These are phyloP conservation scores for Gastrophryne carolinensis DNA, from an alignment of 2,797 vertebrate species.

Conservation along the genomic window DNA sequence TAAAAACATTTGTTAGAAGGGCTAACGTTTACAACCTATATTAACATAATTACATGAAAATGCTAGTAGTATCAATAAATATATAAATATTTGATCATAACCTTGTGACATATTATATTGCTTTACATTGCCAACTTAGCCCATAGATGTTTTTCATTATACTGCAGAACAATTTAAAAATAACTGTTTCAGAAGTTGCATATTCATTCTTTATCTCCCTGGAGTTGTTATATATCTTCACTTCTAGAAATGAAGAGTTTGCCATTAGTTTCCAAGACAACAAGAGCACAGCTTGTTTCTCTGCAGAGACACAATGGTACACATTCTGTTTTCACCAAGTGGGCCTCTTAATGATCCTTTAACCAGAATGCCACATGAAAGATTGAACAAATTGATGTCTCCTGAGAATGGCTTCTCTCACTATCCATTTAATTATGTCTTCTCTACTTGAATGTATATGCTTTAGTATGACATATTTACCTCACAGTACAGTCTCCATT, in stretches of 20 bases:
- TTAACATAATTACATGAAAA: too few relatives aligned
- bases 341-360: not conserved
- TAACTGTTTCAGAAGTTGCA: not conserved
- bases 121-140: not conserved
- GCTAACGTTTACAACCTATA: too few relatives aligned
- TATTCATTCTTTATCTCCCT: not conserved
- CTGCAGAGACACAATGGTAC: not conserved
- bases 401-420: not conserved
- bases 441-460: too few relatives aligned
- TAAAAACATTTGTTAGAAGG: too few relatives aligned
- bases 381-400: not conserved
- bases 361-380: conserved; percentile 9
- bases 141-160: not conserved
- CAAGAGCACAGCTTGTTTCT: not conserved
- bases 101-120: too few relatives aligned
- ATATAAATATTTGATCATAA: too few relatives aligned
- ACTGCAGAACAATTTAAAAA: not conserved
- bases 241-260: not conserved
- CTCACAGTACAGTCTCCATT: too few relatives aligned
- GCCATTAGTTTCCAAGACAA: conserved; percentile 32
- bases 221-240: not conserved
- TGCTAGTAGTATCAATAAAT: too few relatives aligned
- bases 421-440: too few relatives aligned
- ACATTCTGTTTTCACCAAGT: not conserved
- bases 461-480: too few relatives aligned